Evolutionary conservation across 2,113 vertebrate genomes (phyloP).

Genomic region (Eubucco bourcierii): DNA sequence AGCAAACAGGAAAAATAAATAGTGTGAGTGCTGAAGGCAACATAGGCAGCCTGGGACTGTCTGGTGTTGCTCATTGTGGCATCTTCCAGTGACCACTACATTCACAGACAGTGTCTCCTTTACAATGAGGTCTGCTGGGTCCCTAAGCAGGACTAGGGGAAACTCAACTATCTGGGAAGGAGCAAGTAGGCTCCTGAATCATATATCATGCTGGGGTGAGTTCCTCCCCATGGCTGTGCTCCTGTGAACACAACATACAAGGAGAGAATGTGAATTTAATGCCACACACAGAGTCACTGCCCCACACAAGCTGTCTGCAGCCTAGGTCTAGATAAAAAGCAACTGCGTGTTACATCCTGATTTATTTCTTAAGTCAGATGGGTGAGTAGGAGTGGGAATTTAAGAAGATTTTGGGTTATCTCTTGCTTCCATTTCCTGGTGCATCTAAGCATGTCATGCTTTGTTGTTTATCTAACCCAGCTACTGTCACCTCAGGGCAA

Average conservation of each 20-base stretch:
- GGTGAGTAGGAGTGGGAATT: not conserved
- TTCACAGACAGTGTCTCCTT: not conserved
- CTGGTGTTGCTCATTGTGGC: not conserved
- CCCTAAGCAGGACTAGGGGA: fast-evolving
- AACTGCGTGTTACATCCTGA: not conserved
- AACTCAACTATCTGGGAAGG: not conserved
- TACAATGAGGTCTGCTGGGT: fast-evolving
- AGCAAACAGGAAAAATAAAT: not conserved
- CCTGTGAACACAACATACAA: fast-evolving
- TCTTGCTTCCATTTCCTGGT: not conserved
- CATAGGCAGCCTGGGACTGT: not conserved
- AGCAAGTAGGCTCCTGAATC: not conserved
- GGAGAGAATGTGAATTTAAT: not conserved
- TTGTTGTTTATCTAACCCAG: not conserved
- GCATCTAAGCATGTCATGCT: not conserved
- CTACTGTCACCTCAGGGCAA: not conserved
- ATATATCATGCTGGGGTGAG: fast-evolving
- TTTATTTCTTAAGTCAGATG: not conserved
- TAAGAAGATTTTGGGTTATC: not conserved
- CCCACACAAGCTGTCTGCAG: fast-evolving
- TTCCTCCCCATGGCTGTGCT: not conserved
- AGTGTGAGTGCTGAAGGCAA: not conserved
- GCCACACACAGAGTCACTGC: not conserved
- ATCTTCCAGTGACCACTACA: not conserved
- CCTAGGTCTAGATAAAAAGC: not conserved